Evolutionary conservation across 2,888 invertebrate species (phyloP).

Genomic region (Magallana nippona): DNA sequence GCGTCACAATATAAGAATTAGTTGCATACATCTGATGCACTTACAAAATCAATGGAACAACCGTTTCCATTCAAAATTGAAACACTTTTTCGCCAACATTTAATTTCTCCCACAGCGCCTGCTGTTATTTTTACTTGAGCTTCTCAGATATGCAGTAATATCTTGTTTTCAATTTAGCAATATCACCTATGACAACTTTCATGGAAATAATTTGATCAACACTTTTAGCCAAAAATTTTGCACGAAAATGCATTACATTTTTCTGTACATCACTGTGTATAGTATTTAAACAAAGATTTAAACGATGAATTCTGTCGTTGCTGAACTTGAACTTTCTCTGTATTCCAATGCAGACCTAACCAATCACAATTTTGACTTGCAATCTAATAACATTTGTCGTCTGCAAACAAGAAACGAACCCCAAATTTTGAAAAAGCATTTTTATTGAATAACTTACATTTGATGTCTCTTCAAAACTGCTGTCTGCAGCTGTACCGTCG

Average conservation of each 20-base stretch:
- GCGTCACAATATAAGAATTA: slow-evolving; percentile 46
- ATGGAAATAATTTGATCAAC: slow-evolving; percentile 44
- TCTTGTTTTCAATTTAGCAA: slow-evolving; percentile 43
- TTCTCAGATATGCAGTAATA: slow-evolving; percentile 41
- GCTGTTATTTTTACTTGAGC: slow-evolving; percentile 32
- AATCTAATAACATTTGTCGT: slow-evolving; percentile 37
- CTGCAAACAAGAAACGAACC: no score
- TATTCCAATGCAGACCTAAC: slow-evolving; percentile 46
- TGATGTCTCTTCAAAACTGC: not conserved
- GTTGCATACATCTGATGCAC: no score
- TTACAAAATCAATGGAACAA: no score
- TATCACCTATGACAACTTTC: slow-evolving; percentile 28
- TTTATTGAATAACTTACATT: no score
- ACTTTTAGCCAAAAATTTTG: no score
- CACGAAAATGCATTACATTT: not conserved
- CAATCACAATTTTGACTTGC: slow-evolving; percentile 42
- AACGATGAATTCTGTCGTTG: slow-evolving; percentile 19
- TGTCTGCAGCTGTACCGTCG: slow-evolving; percentile 40
- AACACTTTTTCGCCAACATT: slow-evolving; percentile 41
- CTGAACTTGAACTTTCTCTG: slow-evolving; percentile 37
- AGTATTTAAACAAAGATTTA: not conserved
- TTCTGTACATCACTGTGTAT: not conserved
- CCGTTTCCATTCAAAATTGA: slow-evolving; percentile 39
- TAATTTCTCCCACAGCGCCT: slow-evolving; percentile 39
- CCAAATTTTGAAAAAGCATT: no score